These are phyloP conservation scores for Sebastes vulpes DNA, from an alignment of 2,797 vertebrate species.

Conservation along the genomic window DNA sequence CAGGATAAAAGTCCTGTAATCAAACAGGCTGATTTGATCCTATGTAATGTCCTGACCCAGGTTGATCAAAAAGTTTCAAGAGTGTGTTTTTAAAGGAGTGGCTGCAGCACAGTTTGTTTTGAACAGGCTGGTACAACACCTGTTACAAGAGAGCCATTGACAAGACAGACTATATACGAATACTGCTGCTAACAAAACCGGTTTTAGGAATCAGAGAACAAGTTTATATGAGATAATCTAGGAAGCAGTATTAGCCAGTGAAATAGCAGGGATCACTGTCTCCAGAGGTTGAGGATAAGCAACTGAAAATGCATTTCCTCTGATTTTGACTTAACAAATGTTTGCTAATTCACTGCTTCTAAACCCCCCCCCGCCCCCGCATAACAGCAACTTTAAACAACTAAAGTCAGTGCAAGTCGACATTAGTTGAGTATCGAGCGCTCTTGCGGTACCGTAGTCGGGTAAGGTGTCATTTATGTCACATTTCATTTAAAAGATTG, in stretches of 20 bases:
- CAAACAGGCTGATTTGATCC: not conserved
- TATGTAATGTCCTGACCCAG: not conserved
- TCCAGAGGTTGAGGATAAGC: not conserved
- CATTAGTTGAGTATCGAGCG: not conserved
- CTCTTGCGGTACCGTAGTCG: not conserved
- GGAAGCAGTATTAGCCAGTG: not conserved
- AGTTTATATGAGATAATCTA: not conserved
- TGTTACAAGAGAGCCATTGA: not conserved
- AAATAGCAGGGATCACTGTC: not conserved
- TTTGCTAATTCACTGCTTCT: not conserved
- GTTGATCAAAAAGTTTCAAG: not conserved
- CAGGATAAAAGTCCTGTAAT: too few relatives aligned
- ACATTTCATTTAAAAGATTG: not conserved
- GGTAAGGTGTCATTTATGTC: not conserved
- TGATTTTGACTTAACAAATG: not conserved
- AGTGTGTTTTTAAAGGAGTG: not conserved
- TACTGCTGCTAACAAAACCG: not conserved
- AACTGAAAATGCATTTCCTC: not conserved
- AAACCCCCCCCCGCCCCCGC: accelerated
- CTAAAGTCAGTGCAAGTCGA: not conserved
- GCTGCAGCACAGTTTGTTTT: not conserved
- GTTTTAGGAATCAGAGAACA: not conserved
- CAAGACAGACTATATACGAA: not conserved
- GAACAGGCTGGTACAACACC: not conserved
- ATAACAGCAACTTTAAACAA: not conserved